Base-by-base conservation (phyloP, 1,140 invertebrate genomes). In the Caenorhabditis inopinata region DNA sequence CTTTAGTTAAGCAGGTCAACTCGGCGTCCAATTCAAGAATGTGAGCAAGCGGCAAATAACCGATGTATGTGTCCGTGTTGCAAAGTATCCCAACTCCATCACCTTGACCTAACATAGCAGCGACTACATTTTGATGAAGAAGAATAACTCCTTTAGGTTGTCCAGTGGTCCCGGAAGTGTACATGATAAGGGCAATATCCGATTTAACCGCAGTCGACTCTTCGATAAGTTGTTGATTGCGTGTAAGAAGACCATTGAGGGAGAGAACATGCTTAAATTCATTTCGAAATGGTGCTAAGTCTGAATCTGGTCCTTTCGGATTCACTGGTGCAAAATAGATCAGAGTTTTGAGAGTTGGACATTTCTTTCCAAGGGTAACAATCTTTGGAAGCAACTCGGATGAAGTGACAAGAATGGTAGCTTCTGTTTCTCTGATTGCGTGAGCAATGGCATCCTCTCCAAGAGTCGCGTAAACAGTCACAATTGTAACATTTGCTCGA, bases 381-480 rank as follows among this genome's bases (percentile, higher is more conserved):
- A 81, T 76, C 29, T 81, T 81, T 14, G 51, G 48, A n/a, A 81
- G 48, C 21, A 77, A 58, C 45, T 81, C 80, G 3, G 74, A 32
- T 7, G 80, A 81, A 29, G 80, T 81, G 32, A 81, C 75, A 3
- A 81, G 42, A n/a, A 81, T 47, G 4, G 80, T 81, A 9, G 80
- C 74, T 18, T 81, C 80, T 0, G 80, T 81, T 35, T 81, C 80
- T 49, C 32, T 47, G 29, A 81, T 81, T 5, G 80, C 80, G 42
- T 49, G 25, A 48, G 62, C 75, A 38, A 81, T 81, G 5, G 80
- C 80, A 32, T 81, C 80, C 53, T 97, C 95, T 7, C 96, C 96
- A 0, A 98, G 91, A 0, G 96, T 99, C 1, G 96, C 94, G 89
- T 98, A 99, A 78, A 99, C 93, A 0, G 96, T 99, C 0, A 97